phyloP scores from a whole-genome alignment of 2,888 invertebrate genomes.

The Drosophila paramelanica region DNA sequence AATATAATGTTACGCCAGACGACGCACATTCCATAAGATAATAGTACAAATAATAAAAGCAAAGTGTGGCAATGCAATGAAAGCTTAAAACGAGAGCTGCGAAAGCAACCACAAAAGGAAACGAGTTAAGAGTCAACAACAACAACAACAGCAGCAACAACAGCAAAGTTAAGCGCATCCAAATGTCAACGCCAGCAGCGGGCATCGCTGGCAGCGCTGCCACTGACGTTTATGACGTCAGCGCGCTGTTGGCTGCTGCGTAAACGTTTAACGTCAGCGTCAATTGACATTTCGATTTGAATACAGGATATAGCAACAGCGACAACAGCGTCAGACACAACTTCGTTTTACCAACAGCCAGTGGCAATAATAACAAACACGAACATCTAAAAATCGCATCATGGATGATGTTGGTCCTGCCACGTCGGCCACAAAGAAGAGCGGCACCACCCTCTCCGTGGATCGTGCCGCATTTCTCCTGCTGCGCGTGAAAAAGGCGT shows the following conservation, averaged over 20 bases:
- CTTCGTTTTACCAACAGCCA: conserved; percentile 16
- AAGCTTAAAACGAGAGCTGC: conserved; percentile 28
- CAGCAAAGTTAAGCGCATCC: conserved; percentile 52
- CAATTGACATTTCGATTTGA: conserved; percentile 61
- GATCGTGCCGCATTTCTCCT: conserved; percentile 95
- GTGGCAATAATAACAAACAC: conserved; percentile 23
- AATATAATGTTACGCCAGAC: conserved; percentile 53
- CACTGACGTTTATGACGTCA: conserved; percentile 28
- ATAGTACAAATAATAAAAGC: conserved; percentile 57
- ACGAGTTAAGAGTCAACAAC: conserved; percentile 16
- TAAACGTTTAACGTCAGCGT: conserved; percentile 21
- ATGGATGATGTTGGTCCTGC: conserved; percentile 64
- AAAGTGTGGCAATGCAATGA: conserved; percentile 44
- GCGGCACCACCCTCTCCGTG: conserved; percentile 89
- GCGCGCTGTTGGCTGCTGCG: conserved; percentile 15
- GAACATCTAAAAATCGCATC: conserved; percentile 33
- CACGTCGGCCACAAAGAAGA: conserved; percentile 73
- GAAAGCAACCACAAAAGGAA: conserved; percentile 28
- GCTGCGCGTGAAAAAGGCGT: conserved; percentile 94
- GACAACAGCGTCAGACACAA: conserved; percentile 15
- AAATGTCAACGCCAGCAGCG: conserved; percentile 56
- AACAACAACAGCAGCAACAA: conserved; percentile 18
- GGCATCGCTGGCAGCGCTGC: conserved; percentile 33
- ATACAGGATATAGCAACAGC: conserved; percentile 18
- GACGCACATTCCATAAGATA: conserved; percentile 37